Percentiles rank a stretch among this genome's conserved stretches.
phyloP scores from a whole-genome alignment of 2,797 vertebrate genomes.

The Ceryle rudis region DNA sequence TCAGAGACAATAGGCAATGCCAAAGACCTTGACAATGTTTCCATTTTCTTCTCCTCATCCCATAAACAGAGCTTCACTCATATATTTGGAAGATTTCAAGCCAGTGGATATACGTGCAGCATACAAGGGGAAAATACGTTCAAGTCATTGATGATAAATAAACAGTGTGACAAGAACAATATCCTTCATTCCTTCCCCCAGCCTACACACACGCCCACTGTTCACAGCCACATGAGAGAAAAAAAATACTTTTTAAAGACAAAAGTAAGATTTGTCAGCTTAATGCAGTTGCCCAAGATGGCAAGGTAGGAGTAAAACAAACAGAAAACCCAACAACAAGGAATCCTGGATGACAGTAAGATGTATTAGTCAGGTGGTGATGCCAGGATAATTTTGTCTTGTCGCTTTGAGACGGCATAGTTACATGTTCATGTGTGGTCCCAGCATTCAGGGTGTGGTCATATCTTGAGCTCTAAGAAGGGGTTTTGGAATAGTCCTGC shows the following conservation, averaged over 20 bases:
- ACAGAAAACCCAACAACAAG: neutral
- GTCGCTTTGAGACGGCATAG: neutral
- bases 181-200: neutral
- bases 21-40: neutral
- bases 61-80: neutral
- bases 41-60: neutral
- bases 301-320: neutral
- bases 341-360: neutral
- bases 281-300: neutral
- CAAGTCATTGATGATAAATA: neutral
- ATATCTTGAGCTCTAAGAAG: conserved; percentile 14
- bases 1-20: neutral
- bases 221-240: neutral
- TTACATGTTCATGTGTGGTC: conserved; percentile 63
- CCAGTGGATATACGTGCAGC: neutral
- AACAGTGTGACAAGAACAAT: neutral
- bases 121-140: neutral
- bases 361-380: neutral
- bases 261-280: conserved; percentile 29
- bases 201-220: neutral
- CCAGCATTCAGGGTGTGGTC: neutral
- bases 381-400: conserved; percentile 27
- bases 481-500: neutral
- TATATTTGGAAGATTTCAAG: neutral
- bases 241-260: conserved; percentile 42